Evolutionary conservation across 2,797 vertebrate genomes (phyloP).

Genomic region (Ambastaia sidthimunki): DNA sequence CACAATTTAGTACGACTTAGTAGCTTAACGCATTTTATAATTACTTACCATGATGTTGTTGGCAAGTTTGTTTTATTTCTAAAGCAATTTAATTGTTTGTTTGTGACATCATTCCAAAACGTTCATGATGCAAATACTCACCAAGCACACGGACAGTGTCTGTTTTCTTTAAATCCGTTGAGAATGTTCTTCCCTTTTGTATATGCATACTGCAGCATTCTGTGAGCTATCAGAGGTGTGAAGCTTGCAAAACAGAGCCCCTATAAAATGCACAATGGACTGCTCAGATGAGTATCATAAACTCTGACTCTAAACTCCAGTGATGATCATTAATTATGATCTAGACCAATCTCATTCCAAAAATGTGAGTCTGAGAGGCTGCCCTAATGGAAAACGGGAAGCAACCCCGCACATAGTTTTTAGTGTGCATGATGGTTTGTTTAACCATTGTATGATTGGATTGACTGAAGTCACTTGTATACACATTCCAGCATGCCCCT

Average conservation of each 20-base stretch:
- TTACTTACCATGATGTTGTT: background rate
- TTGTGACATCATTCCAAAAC: background rate
- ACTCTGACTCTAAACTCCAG: constrained; percentile 19
- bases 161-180: constrained; percentile 11
- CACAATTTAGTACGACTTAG: background rate
- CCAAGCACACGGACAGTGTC: background rate
- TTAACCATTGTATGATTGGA: constrained; percentile 30
- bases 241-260: background rate
- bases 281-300: constrained; percentile 7
- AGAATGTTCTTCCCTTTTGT: background rate
- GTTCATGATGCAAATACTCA: background rate
- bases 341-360: constrained; percentile 3
- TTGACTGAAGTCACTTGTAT: constrained; percentile 34
- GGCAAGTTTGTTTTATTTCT: background rate
- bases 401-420: constrained; percentile 2
- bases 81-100: background rate
- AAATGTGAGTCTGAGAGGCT: constrained; percentile 15
- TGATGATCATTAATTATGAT: constrained; percentile 20
- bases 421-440: constrained; percentile 30
- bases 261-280: background rate
- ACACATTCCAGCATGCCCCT: background rate
- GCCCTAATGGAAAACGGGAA: constrained; percentile 34
- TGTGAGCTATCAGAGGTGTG: constrained; percentile 13
- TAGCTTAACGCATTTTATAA: background rate
- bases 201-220: background rate